A percentile compares a stretch with the other conserved stretches of the same genome.
phyloP scores from a whole-genome alignment of 2,888 invertebrate genomes.

The Cephus nigrinus region DNA sequence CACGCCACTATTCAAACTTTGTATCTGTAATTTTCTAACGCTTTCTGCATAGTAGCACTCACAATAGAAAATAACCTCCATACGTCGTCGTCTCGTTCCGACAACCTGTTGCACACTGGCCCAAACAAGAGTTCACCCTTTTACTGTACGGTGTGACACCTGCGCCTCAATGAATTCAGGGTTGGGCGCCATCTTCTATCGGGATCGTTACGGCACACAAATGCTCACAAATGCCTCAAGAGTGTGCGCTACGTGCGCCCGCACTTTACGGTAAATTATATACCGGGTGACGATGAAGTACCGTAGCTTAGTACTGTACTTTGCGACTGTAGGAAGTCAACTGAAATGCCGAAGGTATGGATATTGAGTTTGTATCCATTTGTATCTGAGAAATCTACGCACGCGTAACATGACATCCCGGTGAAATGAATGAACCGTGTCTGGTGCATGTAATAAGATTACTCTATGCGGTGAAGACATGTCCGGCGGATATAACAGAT shows the following conservation, averaged over 20 bases:
- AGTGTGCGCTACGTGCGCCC: neutral
- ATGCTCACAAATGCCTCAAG: neutral
- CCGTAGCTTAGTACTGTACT: neutral
- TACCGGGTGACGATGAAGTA: neutral
- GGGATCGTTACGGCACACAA: conserved; percentile 9
- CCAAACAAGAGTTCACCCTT: conserved; percentile 4
- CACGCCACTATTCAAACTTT: neutral
- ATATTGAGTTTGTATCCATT: neutral
- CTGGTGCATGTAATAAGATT: too few species aligned
- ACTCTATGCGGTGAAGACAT: neutral
- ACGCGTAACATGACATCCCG: too few species aligned
- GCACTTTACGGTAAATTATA: conserved; percentile 2
- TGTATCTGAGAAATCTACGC: neutral
- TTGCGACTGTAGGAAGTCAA: neutral
- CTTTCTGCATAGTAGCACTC: neutral
- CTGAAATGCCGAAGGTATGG: neutral
- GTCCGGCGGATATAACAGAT: neutral
- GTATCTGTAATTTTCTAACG: neutral
- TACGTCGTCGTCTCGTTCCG: conserved; percentile 14
- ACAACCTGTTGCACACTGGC: conserved; percentile 39
- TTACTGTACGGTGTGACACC: conserved; percentile 33
- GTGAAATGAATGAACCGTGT: too few species aligned
- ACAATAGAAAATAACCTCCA: conserved; percentile 1
- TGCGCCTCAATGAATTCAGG: conserved; percentile 33
- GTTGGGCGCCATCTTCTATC: conserved; percentile 35